Evolutionary conservation across 2,888 invertebrate genomes (phyloP).

Genomic region (Chorisops tibialis): DNA sequence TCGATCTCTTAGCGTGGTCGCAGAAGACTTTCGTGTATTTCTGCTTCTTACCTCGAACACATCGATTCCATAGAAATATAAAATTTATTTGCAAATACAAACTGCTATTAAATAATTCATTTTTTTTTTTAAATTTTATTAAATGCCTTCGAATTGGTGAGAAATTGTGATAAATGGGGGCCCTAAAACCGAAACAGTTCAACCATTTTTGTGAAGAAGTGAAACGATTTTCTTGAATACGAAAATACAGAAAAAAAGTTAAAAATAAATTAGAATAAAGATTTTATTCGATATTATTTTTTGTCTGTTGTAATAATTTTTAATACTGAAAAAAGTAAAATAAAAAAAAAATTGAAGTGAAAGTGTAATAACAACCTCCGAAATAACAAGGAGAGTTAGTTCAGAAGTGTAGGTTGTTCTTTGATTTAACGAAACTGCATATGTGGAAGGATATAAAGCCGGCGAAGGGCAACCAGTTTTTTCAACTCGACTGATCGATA

Average conservation of each 20-base stretch:
- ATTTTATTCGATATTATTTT: too few relatives aligned
- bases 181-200: background rate
- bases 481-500: background rate
- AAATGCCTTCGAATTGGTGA: background rate
- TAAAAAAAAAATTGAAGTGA: too few relatives aligned
- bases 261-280: too few relatives aligned
- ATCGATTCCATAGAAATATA: background rate
- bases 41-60: slow-evolving; percentile 8
- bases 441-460: slow-evolving; percentile 13
- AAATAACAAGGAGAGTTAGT: slow-evolving; percentile 17
- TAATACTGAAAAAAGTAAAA: too few relatives aligned
- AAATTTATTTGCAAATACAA: background rate
- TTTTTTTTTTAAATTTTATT: background rate
- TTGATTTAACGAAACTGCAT: background rate
- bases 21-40: slow-evolving; percentile 17
- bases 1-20: slow-evolving; percentile 23
- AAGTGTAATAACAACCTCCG: slow-evolving; percentile 17
- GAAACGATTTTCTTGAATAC: background rate
- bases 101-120: background rate
- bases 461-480: slow-evolving; percentile 23
- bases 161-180: slow-evolving; percentile 1
- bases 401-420: background rate
- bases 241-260: too few relatives aligned
- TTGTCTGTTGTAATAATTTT: too few relatives aligned
- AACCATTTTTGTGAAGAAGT: background rate